Evolutionary conservation across 2,888 invertebrate species (phyloP), one percentile per base, ranked within the genome.

Genomic region (Monopis laevigella): DNA sequence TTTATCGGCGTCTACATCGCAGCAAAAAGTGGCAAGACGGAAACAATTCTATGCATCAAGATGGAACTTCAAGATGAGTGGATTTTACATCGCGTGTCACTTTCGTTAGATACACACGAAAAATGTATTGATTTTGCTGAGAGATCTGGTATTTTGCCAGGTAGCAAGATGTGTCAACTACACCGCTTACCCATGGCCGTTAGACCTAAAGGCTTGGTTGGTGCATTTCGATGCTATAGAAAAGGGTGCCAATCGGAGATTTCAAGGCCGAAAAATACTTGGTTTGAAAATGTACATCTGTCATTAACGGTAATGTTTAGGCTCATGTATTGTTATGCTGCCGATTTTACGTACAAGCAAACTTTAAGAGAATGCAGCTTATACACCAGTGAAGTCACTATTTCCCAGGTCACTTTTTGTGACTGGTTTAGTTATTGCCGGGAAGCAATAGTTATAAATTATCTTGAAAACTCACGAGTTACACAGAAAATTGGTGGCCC

Each of bases 371-470:
- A 29, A 29, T 29, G 29, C 29, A n/a, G 29, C 11, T 29, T 11
- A 7, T n/a, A 11, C 5, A 11, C 4, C 4, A 7, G 29, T 4
- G 29, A 29, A 7, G 7, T 11, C n/a, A 7, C 29, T 10, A 11
- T 29, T 11, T n/a, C n/a, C 29, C 29, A 29, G 29, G 29, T 29
- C 7, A 19, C 4, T 55, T n/a, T n/a, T n/a, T n/a, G n/a, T n/a
- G n/a, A n/a, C n/a, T n/a, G n/a, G n/a, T n/a, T n/a, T n/a, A n/a
- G n/a, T n/a, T n/a, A n/a, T n/a, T n/a, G n/a, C n/a, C n/a, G n/a
- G n/a, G n/a, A n/a, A n/a, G n/a, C n/a, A n/a, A n/a, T n/a, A n/a
- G n/a, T n/a, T n/a, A n/a, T n/a, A n/a, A n/a, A n/a, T n/a, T n/a
- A n/a, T n/a, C n/a, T n/a, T n/a, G n/a, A n/a, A n/a, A n/a, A n/a